Evolutionary conservation across 2,797 vertebrate genomes (phyloP).

Genomic region (Ispidina lecontei): DNA sequence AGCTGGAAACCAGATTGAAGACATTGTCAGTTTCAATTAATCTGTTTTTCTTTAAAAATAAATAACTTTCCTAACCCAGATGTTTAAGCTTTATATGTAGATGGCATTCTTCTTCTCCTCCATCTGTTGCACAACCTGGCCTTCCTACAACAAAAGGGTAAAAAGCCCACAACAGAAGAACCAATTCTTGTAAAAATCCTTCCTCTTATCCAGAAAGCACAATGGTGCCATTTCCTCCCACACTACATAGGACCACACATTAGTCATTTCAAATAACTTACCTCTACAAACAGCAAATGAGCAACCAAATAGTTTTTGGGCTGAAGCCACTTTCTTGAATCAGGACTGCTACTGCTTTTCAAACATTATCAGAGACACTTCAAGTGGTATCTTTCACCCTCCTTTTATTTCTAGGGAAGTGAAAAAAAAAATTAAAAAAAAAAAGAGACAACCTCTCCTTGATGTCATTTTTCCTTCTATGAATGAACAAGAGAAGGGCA

Average conservation of each 20-base stretch:
- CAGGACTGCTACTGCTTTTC: not conserved
- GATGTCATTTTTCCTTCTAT: conserved; percentile 62
- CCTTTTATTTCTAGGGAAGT: conserved; percentile 27
- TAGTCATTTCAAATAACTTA: conserved; percentile 23
- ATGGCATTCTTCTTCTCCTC: not conserved
- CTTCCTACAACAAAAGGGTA: not conserved
- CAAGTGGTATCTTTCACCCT: not conserved
- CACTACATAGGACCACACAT: accelerated
- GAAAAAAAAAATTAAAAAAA: accelerated
- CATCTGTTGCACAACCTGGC: not conserved
- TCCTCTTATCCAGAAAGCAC: not conserved
- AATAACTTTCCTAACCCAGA: not conserved
- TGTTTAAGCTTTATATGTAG: not conserved
- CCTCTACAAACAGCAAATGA: not conserved
- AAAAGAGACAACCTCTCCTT: not conserved
- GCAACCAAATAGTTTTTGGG: not conserved
- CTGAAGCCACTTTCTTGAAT: not conserved
- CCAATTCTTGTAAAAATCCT: not conserved
- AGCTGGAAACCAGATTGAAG: not conserved
- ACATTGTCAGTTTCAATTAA: not conserved
- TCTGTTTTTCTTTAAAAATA: not conserved
- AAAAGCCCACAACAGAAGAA: not conserved
- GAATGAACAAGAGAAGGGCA: conserved; percentile 67
- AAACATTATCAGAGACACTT: not conserved
- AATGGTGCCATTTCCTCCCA: not conserved